phyloP scores from a whole-genome alignment of 2,113 vertebrate genomes.

The Python bivittatus region DNA sequence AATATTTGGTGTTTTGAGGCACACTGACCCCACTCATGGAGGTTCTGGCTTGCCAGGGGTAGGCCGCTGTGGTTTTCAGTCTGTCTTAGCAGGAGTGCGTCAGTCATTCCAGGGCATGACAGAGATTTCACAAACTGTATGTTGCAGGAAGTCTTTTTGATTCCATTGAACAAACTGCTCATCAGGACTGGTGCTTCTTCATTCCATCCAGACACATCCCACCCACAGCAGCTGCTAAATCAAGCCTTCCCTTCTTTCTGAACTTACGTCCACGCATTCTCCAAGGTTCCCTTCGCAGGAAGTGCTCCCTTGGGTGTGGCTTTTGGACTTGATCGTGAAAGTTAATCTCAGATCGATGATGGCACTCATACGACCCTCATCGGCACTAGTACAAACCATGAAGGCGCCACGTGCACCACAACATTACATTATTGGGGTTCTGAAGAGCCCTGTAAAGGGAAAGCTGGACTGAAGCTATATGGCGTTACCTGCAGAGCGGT shows the following conservation, averaged over 20 bases:
- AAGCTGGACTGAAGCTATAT: not conserved
- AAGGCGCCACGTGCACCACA: not conserved
- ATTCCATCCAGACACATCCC: not conserved
- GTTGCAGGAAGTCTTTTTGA: not conserved
- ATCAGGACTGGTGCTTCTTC: not conserved
- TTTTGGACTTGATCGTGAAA: not conserved
- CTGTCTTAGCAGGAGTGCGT: not conserved
- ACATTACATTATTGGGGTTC: not conserved
- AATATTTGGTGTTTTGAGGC: not conserved
- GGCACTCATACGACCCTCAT: rapidly evolving
- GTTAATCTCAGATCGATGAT: not conserved
- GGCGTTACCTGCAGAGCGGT: not conserved
- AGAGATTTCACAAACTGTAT: not conserved
- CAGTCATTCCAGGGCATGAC: too few species aligned
- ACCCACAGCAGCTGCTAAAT: not conserved
- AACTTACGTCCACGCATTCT: not conserved
- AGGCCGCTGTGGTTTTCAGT: not conserved
- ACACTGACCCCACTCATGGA: not conserved
- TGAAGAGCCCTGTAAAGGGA: too few species aligned
- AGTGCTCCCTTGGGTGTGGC: not conserved
- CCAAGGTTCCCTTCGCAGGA: not conserved
- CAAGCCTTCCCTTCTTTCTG: not conserved
- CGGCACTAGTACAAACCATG: not conserved
- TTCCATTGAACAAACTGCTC: not conserved
- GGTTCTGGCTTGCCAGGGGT: not conserved